Percentiles rank a stretch among this genome's conserved stretches.
phyloP scores from a whole-genome alignment of 2,888 invertebrate species.

The Zeuzera pyrina region DNA sequence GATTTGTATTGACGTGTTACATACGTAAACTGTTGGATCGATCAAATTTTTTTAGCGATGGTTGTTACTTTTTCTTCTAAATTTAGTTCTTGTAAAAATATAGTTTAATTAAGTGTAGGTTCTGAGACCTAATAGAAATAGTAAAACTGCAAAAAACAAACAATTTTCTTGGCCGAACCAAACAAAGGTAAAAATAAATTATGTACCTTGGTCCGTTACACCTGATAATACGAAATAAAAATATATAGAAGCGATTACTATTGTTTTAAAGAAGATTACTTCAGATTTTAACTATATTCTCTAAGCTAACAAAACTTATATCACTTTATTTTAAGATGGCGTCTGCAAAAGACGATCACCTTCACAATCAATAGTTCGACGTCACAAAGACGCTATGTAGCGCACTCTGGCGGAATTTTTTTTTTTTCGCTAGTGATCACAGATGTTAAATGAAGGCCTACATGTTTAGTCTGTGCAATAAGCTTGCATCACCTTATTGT shows the following conservation, averaged over 20 bases:
- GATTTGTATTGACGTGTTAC: constrained; percentile 69
- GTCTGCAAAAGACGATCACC: constrained; percentile 69
- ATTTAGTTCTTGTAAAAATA: neutral
- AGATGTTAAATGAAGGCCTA: neutral
- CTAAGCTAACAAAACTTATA: constrained; percentile 76
- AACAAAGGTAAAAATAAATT: constrained; percentile 62
- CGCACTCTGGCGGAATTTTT: constrained; percentile 37
- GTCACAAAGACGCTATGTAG: constrained; percentile 65
- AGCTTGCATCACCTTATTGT: no score
- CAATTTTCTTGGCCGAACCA: constrained; percentile 44
- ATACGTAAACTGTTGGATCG: constrained; percentile 63
- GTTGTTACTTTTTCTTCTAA: constrained; percentile 9
- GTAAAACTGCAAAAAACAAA: constrained; percentile 63
- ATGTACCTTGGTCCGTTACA: constrained; percentile 88
- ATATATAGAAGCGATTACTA: constrained; percentile 53
- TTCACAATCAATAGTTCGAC: constrained; percentile 66
- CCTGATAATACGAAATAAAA: constrained; percentile 72
- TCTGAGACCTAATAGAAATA: constrained; percentile 37
- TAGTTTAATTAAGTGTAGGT: constrained; percentile 30
- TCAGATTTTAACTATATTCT: constrained; percentile 63
- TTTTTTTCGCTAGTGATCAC: neutral
- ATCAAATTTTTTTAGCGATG: constrained; percentile 34
- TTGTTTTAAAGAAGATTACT: constrained; percentile 61
- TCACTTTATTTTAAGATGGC: constrained; percentile 74
- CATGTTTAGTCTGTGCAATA: no score